phyloP scores from a whole-genome alignment of 2,888 invertebrate species.

The Napeogenes inachia region DNA sequence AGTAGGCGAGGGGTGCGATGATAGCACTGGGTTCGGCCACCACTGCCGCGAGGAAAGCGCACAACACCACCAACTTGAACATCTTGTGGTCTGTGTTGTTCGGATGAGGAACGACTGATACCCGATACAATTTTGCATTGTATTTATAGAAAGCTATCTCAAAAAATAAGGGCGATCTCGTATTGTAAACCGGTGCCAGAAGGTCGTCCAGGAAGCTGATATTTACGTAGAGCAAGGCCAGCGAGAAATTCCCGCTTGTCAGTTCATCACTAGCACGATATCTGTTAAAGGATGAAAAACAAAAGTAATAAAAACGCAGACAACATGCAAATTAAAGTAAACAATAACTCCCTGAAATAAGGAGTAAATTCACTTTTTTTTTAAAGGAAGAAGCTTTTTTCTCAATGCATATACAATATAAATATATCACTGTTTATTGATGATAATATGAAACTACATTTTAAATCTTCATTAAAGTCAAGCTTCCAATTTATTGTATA shows the following conservation, averaged over 20 bases:
- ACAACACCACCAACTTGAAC: slow-evolving; percentile 78
- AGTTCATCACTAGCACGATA: slow-evolving; percentile 49
- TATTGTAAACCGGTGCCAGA: slow-evolving; percentile 64
- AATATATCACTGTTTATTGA: neutral
- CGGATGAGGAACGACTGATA: slow-evolving; percentile 59
- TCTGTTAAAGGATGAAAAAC: slow-evolving; percentile 26
- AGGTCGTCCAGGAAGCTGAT: slow-evolving; percentile 61
- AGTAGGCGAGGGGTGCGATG: slow-evolving; percentile 42
- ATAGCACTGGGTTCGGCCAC: slow-evolving; percentile 57
- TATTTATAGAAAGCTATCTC: slow-evolving; percentile 63
- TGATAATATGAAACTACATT: neutral
- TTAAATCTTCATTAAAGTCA: slow-evolving; percentile 2
- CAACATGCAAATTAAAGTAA: slow-evolving; percentile 33
- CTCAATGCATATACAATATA: neutral
- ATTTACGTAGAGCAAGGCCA: slow-evolving; percentile 61
- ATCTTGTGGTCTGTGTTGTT: slow-evolving; percentile 67
- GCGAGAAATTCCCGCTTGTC: slow-evolving; percentile 42
- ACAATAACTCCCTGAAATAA: slow-evolving; percentile 28
- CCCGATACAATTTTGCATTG: slow-evolving; percentile 37
- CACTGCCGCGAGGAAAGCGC: slow-evolving; percentile 76
- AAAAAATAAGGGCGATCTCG: slow-evolving; percentile 60
- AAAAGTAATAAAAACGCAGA: slow-evolving; percentile 21
- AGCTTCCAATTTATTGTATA: neutral
- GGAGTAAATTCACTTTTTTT: neutral
- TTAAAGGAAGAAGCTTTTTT: neutral